phyloP scores from a whole-genome alignment of 2,797 vertebrate genomes.

The Picus viridis region DNA sequence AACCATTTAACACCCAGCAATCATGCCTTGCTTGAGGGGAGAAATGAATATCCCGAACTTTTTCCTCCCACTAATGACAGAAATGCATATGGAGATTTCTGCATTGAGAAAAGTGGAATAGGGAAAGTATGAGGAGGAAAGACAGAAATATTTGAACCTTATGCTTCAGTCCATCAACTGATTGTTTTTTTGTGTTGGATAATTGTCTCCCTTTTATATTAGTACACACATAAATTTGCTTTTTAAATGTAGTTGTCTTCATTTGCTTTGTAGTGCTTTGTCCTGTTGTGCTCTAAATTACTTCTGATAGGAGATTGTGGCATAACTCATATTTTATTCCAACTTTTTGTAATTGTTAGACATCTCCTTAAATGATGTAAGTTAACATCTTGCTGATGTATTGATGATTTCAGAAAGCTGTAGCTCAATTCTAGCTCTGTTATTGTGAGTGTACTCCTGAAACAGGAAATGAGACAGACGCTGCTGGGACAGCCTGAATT shows the following conservation, averaged over 20 bases:
- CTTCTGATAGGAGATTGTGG: neutral
- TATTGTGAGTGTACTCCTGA: neutral
- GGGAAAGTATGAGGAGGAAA: neutral
- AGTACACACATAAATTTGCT: neutral
- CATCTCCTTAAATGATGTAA: neutral
- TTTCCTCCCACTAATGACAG: neutral
- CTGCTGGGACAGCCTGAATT: neutral
- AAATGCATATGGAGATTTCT: neutral
- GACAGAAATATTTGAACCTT: neutral
- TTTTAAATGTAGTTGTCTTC: neutral
- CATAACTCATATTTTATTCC: neutral
- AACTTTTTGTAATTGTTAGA: neutral
- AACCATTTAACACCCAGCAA: slow-evolving; percentile 30
- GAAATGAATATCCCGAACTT: neutral
- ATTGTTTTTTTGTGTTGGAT: neutral
- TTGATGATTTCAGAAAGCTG: neutral
- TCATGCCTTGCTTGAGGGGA: neutral
- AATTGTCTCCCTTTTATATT: neutral
- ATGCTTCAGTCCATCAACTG: neutral
- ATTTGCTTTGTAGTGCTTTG: neutral
- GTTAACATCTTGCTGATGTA: neutral
- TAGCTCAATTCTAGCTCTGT: neutral
- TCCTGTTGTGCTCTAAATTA: neutral
- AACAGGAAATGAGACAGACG: neutral
- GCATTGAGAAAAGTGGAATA: neutral